Evolutionary conservation across 2,797 vertebrate species (phyloP).

Genomic region (Psittacula echo): DNA sequence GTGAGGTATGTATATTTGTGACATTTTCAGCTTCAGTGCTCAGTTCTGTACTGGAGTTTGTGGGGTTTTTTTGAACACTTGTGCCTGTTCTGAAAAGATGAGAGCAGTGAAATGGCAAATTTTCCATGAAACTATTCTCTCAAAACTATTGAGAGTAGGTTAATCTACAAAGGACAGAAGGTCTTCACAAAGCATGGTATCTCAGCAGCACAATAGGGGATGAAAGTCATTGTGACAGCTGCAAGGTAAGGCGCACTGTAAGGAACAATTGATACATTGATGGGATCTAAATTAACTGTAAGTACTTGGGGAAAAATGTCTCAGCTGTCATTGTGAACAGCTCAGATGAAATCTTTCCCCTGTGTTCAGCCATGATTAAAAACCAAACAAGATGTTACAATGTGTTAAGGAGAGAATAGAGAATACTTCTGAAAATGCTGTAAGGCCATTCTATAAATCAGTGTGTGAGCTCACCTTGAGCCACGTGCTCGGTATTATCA

Average conservation of each 20-base stretch:
- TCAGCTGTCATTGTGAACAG: conserved; percentile 21
- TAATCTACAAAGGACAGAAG: conserved; percentile 28
- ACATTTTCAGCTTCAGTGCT: not conserved
- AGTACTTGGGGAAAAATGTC: conserved; percentile 27
- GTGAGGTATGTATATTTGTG: not conserved
- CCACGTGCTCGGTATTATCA: not conserved
- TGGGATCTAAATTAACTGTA: conserved; percentile 71
- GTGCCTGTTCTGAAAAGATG: not conserved
- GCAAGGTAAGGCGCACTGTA: conserved; percentile 40
- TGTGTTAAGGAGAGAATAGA: conserved; percentile 8
- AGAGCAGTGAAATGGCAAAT: not conserved
- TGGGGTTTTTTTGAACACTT: not conserved
- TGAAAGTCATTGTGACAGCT: conserved; percentile 58
- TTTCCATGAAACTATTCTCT: conserved; percentile 19
- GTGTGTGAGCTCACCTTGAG: conserved; percentile 52
- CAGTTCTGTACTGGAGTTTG: not conserved
- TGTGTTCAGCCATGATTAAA: conserved; percentile 13
- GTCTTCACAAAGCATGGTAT: conserved; percentile 31
- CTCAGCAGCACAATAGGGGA: conserved; percentile 34
- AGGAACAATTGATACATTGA: conserved; percentile 64
- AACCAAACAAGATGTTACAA: conserved; percentile 38
- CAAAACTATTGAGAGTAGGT: not conserved
- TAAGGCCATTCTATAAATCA: conserved; percentile 10
- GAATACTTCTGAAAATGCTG: not conserved
- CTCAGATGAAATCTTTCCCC: conserved; percentile 4